Conservation (phyloP, 2,113 vertebrate genomes). For the Vireo altiloquus region DNA sequence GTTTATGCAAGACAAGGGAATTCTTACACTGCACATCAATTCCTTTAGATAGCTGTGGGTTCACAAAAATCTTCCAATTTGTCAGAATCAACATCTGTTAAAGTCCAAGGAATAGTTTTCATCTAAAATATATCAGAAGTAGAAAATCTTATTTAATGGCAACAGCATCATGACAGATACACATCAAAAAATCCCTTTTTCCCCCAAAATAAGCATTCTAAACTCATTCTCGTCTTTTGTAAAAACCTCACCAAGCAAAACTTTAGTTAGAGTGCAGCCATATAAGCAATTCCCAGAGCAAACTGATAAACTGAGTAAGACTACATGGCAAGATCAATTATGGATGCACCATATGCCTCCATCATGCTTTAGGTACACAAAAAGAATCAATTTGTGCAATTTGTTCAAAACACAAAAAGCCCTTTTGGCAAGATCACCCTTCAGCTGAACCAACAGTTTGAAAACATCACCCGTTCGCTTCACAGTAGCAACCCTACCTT, state of each 20-base stretch:
- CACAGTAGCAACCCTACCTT: background rate
- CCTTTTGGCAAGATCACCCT: background rate
- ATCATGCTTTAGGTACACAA: conserved; percentile 4
- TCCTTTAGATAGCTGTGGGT: background rate
- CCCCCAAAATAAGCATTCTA: background rate
- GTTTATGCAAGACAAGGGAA: background rate
- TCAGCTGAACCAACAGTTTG: conserved; percentile 11
- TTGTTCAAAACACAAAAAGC: background rate
- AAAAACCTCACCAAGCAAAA: background rate
- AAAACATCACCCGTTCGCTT: background rate
- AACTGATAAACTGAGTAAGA: conserved; percentile 6
- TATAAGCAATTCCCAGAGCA: conserved; percentile 12
- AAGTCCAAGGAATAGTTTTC: conserved; percentile 2
- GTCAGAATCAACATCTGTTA: background rate
- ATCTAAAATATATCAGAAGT: background rate
- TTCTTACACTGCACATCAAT: background rate
- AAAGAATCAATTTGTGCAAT: conserved; percentile 9
- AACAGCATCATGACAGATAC: background rate
- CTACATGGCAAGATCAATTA: conserved; percentile 22
- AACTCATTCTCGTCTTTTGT: background rate
- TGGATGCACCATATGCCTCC: conserved; percentile 5
- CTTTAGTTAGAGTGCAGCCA: conserved; percentile 5
- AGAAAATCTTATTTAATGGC: background rate
- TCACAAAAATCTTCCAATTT: conserved; percentile 21
- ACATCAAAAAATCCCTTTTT: background rate